Evolutionary conservation across 2,888 invertebrate genomes (phyloP).

Genomic region (Parnassius orleans): DNA sequence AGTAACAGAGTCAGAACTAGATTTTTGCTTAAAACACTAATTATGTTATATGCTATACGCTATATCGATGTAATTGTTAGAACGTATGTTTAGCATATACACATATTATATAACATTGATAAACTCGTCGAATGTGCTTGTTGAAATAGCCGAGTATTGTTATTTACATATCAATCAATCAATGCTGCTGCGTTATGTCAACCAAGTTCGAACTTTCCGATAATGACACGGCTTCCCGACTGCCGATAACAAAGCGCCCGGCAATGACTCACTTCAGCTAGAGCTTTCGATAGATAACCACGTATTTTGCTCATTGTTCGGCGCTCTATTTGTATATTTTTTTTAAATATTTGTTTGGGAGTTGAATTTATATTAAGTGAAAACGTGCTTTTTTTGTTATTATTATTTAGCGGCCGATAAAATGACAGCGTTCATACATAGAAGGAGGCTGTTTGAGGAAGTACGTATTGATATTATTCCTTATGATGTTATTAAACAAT

Average conservation of each 20-base stretch:
- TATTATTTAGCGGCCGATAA: conserved; percentile 1
- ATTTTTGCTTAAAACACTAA: too few species aligned
- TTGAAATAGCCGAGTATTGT: not conserved
- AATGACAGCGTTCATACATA: conserved; percentile 51
- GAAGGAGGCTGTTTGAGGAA: conserved; percentile 58
- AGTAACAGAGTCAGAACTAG: too few species aligned
- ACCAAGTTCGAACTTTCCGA: conserved; percentile 2
- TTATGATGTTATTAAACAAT: not conserved
- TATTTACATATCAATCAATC: conserved; percentile 11
- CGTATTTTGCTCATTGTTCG: not conserved
- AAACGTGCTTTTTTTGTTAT: conserved; percentile 7
- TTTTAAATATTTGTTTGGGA: not conserved
- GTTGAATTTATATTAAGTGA: not conserved
- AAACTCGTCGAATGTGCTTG: too few species aligned
- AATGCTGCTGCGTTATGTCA: not conserved
- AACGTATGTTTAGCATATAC: too few species aligned
- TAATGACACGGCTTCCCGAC: not conserved
- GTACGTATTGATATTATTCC: conserved; percentile 38
- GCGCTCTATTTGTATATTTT: not conserved
- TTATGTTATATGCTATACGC: too few species aligned
- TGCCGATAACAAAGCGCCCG: not conserved
- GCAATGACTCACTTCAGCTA: conserved; percentile 2
- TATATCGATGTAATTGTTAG: too few species aligned
- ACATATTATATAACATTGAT: too few species aligned
- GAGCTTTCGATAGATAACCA: conserved; percentile 5